A percentile compares a stretch with the other conserved stretches of the same genome.
Evolutionary conservation across 1,140 invertebrate genomes (phyloP).

Genomic region (Drosophila aff.): DNA sequence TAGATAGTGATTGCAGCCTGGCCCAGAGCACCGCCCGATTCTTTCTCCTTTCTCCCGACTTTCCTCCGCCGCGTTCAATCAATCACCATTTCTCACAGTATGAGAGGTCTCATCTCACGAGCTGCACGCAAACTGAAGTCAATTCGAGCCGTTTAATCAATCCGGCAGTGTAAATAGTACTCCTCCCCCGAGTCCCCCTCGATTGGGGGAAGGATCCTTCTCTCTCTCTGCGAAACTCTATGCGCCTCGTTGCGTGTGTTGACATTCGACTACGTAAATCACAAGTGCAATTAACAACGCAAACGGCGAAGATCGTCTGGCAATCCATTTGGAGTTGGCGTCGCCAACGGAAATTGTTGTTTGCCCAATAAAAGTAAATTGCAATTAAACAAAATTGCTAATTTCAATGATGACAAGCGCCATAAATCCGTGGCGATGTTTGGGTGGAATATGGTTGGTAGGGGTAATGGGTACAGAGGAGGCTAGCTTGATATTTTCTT

Average conservation of each 20-base stretch:
- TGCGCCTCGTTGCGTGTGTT: slow-evolving; percentile 67
- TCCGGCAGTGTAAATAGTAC: slow-evolving; percentile 25
- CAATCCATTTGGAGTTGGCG: slow-evolving; percentile 53
- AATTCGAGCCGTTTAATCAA: slow-evolving; percentile 45
- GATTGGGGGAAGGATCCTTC: not conserved
- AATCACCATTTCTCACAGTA: slow-evolving; percentile 48
- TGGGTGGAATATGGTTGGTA: slow-evolving; percentile 15
- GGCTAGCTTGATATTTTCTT: too few species aligned
- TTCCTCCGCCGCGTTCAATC: slow-evolving; percentile 58
- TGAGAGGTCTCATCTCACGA: slow-evolving; percentile 1
- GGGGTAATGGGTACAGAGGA: slow-evolving; percentile 12
- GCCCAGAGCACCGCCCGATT: slow-evolving; percentile 15
- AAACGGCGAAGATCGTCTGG: slow-evolving; percentile 60
- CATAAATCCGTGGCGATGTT: slow-evolving; percentile 59
- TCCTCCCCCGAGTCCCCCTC: slow-evolving; percentile 14
- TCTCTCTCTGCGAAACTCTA: slow-evolving; percentile 5
- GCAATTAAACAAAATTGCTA: slow-evolving; percentile 82
- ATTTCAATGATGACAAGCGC: slow-evolving; percentile 76
- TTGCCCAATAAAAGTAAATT: slow-evolving; percentile 81
- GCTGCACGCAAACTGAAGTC: slow-evolving; percentile 35
- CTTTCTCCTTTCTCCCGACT: slow-evolving; percentile 48
- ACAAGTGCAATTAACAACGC: slow-evolving; percentile 78
- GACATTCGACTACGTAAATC: slow-evolving; percentile 78
- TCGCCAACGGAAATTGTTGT: slow-evolving; percentile 74
- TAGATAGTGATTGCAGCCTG: slow-evolving; percentile 59